These are phyloP conservation scores for Linurgus olivaceus DNA, from an alignment of 2,797 vertebrate genomes.

Conservation along the genomic window DNA sequence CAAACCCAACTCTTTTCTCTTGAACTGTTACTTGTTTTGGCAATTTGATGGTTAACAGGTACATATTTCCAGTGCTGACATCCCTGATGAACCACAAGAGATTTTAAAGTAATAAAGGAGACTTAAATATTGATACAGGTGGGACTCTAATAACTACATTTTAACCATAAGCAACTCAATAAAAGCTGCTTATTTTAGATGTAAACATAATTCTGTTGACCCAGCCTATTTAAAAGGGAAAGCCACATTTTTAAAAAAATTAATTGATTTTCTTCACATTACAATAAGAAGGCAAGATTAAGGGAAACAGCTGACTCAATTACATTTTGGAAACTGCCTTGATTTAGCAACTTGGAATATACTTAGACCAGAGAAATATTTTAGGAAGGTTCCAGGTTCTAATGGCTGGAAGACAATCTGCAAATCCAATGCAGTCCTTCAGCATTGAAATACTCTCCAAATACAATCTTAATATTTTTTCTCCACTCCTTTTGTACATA, in stretches of 20 bases:
- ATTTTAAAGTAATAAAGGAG: conserved; percentile 81
- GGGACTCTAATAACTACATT: conserved; percentile 76
- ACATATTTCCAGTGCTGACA: conserved; percentile 75
- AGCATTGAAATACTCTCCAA: neutral
- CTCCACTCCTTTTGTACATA: neutral
- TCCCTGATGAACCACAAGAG: conserved; percentile 76
- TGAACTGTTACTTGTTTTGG: conserved; percentile 59
- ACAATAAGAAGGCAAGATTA: neutral
- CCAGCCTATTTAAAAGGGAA: conserved; percentile 57
- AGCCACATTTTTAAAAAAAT: conserved; percentile 39
- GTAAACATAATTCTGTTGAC: conserved; percentile 70
- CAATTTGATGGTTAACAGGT: conserved; percentile 73
- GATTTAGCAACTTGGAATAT: neutral
- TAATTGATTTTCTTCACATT: conserved; percentile 72
- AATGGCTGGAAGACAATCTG: neutral
- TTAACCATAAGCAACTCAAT: conserved; percentile 78
- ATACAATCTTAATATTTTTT: neutral
- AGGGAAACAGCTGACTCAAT: neutral
- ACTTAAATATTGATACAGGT: conserved; percentile 82
- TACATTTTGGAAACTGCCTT: conserved; percentile 11
- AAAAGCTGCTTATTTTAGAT: conserved; percentile 72
- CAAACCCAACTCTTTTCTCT: neutral
- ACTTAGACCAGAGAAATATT: neutral
- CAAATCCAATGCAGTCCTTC: neutral
- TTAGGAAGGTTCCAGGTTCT: neutral